Evolutionary conservation across 2,113 vertebrate species (phyloP), one percentile per base, ranked within the genome.

Genomic region (Brachyhypopomus occidentalis): DNA sequence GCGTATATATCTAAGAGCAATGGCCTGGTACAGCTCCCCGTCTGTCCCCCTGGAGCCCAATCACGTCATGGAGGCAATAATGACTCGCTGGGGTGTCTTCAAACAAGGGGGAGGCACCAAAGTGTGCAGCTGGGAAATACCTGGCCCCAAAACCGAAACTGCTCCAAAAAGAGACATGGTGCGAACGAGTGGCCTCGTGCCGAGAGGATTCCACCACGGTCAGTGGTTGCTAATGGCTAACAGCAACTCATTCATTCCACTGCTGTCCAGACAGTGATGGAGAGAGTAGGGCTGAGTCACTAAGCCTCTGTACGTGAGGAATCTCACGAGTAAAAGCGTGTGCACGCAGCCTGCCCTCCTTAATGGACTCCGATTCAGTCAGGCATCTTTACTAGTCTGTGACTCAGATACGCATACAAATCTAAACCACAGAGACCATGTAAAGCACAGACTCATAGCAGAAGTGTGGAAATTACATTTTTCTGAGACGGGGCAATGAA

Each of bases 231-330:
- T 3, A 60, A 60, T 12, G 4, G 38, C 30, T 6, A 6, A 41
- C 56, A 67, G 41, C 25, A 48, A 12, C n/a, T 52, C 7, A 30
- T 16, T 36, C 16, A 52, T 36, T 79, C 62, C 63, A 36, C 23
- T 20, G 17, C 58, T 3, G 27, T 11, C n/a, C 70, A 67, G 48
- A 41, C n/a, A 16, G 56, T 4, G 17, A 6, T 27, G 52, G 36
- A 8, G 34, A 12, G 36, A 45, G 2, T 14, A 8, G 48, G 34
- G 19, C 62, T 36, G 77, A 75, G 55, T 34, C 5, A 30, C 55
- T 60, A 45, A 72, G 74, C 73, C 14, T 82, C 67, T 81, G 83
- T 93, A 92, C 90, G 92, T 92, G 91, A 90, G 85, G 71, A 59
- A 36, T 77, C 84, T 85, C 92, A 92, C 90, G 90, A 89, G 87